phyloP scores from a whole-genome alignment of 2,797 vertebrate genomes.

The Molossus alvarezi region DNA sequence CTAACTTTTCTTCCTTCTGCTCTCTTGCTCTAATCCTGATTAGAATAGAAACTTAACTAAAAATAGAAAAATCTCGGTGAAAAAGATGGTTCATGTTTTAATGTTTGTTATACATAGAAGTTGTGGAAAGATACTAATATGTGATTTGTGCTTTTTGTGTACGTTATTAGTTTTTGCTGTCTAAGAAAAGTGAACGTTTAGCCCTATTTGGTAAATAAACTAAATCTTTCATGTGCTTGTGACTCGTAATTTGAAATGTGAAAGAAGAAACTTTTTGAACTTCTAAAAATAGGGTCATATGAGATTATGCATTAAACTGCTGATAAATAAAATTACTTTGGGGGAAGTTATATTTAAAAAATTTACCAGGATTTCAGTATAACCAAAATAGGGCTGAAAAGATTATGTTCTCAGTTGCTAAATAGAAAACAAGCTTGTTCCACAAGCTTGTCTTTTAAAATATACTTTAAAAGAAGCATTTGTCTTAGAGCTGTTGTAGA shows the following conservation, averaged over 20 bases:
- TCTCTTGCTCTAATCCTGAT: conserved; percentile 84
- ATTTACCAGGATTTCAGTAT: conserved; percentile 79
- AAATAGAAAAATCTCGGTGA: conserved; percentile 75
- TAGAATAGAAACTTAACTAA: conserved; percentile 86
- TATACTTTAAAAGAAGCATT: conserved; percentile 84
- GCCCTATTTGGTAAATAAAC: conserved; percentile 84
- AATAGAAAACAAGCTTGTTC: conserved; percentile 75
- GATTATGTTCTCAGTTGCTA: conserved; percentile 79
- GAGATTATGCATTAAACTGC: conserved; percentile 34
- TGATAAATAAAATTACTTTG: conserved; percentile 68
- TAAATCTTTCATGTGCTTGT: conserved; percentile 85
- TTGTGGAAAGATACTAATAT: conserved; percentile 76
- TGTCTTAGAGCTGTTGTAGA: conserved; percentile 84
- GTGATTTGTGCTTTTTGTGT: conserved; percentile 76
- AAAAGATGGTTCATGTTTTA: conserved; percentile 81
- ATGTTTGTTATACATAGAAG: conserved; percentile 76
- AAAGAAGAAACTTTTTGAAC: conserved; percentile 76
- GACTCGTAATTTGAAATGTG: conserved; percentile 87
- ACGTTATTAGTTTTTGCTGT: conserved; percentile 82
- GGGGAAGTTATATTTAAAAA: conserved; percentile 79
- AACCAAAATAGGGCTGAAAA: conserved; percentile 80
- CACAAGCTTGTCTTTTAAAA: conserved; percentile 85
- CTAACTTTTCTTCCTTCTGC: conserved; percentile 85
- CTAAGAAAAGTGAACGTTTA: conserved; percentile 84
- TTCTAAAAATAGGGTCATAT: conserved; percentile 51